Evolutionary conservation across 2,797 vertebrate species (phyloP).

Genomic region (Sebastes melanostomus): DNA sequence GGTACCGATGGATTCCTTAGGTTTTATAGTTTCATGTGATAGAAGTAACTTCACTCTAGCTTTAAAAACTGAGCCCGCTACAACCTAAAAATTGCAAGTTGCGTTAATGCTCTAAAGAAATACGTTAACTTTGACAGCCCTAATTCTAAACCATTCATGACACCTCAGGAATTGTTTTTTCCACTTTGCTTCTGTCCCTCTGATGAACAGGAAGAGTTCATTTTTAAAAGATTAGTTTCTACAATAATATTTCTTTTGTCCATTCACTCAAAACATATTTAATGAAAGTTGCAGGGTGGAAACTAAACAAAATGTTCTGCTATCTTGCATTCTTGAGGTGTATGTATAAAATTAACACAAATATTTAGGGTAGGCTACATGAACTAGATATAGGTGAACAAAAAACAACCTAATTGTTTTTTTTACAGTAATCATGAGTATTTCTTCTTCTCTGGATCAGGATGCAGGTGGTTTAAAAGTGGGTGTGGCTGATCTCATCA

Average conservation of each 20-base stretch:
- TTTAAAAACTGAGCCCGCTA: no score
- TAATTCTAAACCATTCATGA: no score
- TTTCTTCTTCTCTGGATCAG: slow-evolving; percentile 54
- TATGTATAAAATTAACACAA: background rate
- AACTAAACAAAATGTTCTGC: no score
- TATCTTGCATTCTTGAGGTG: background rate
- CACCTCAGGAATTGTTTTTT: no score
- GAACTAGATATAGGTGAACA: background rate
- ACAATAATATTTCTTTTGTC: background rate
- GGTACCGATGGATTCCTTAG: no score
- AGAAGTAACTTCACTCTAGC: no score
- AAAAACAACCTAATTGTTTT: background rate
- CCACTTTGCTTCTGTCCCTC: no score
- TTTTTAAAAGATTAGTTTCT: background rate
- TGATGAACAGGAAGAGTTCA: background rate
- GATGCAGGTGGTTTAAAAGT: slow-evolving; percentile 81
- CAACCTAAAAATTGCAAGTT: no score
- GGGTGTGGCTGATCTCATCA: slow-evolving; percentile 81
- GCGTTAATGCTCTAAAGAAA: no score
- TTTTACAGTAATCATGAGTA: background rate
- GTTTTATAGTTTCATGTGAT: no score
- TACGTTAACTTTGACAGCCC: no score
- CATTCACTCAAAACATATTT: background rate
- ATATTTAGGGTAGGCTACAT: background rate
- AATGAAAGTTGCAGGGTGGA: background rate